phyloP scores from a whole-genome alignment of 2,797 vertebrate genomes.

The Psittacula echo region DNA sequence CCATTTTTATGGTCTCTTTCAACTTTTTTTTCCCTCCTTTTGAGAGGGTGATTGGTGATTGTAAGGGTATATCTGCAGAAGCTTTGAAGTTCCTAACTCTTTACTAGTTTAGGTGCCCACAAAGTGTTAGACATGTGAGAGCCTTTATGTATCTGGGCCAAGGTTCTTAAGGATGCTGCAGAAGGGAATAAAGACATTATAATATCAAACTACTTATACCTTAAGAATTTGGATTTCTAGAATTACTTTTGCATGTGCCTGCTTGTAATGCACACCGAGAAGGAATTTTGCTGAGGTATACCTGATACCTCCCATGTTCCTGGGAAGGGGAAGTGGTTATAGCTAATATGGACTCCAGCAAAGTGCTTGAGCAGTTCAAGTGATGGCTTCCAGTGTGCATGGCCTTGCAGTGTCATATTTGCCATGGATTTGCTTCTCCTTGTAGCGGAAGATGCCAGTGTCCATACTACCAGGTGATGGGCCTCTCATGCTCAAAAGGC shows the following conservation, averaged over 20 bases:
- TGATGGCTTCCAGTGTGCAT: not conserved
- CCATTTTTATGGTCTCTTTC: not conserved
- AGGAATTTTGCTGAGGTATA: conserved; percentile 47
- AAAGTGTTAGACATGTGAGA: not conserved
- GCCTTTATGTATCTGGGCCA: not conserved
- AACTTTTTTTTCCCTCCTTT: not conserved
- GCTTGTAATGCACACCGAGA: not conserved
- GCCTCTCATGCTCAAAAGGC: not conserved
- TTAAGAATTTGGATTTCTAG: not conserved
- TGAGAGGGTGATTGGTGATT: not conserved
- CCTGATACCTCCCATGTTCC: not conserved
- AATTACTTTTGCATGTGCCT: conserved; percentile 34
- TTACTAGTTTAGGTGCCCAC: not conserved
- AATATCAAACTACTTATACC: not conserved
- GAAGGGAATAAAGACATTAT: not conserved
- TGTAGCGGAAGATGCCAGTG: not conserved
- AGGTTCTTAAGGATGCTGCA: not conserved
- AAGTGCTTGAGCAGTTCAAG: not conserved
- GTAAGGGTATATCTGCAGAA: not conserved
- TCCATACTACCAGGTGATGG: not conserved
- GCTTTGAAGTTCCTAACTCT: not conserved
- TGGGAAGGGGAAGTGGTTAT: not conserved
- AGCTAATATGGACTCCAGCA: not conserved
- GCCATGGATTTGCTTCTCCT: not conserved
- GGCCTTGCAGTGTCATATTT: not conserved